Conservation (phyloP, 1,140 invertebrate genomes). For the Gryllus bimaculatus region DNA sequence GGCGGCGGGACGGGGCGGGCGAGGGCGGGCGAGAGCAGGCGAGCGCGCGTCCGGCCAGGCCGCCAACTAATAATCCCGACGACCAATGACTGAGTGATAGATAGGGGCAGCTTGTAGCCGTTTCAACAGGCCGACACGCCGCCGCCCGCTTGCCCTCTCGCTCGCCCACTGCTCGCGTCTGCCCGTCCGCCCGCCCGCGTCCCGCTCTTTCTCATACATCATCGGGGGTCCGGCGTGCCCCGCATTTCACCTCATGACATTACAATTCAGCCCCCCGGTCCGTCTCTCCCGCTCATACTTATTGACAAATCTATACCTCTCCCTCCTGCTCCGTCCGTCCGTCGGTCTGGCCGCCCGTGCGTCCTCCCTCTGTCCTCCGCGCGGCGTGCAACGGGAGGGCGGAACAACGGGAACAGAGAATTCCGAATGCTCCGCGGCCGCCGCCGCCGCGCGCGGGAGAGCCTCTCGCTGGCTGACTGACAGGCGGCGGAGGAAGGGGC, state of each 20-base stretch:
- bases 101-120: neutral
- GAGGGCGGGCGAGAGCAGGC: too few species aligned
- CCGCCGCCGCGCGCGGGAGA: too few species aligned
- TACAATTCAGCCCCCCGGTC: neutral
- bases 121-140: neutral
- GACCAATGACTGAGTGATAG: constrained; percentile 1
- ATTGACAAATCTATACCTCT: neutral
- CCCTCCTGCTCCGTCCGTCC: neutral
- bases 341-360: too few species aligned
- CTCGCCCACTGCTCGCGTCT: neutral
- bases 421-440: too few species aligned
- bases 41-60: neutral
- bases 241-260: constrained; percentile 3
- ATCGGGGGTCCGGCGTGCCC: neutral
- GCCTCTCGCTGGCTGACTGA: too few species aligned
- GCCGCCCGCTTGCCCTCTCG: too few species aligned
- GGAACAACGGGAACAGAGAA: too few species aligned
- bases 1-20: too few species aligned
- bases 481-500: too few species aligned
- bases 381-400: too few species aligned
- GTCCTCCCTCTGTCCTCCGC: too few species aligned
- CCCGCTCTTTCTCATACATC: neutral
- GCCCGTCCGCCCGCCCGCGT: too few species aligned
- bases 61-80: neutral
- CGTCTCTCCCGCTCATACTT: neutral